Evolutionary conservation across 1,140 invertebrate genomes (phyloP).

Genomic region (Drosophila oshimai): DNA sequence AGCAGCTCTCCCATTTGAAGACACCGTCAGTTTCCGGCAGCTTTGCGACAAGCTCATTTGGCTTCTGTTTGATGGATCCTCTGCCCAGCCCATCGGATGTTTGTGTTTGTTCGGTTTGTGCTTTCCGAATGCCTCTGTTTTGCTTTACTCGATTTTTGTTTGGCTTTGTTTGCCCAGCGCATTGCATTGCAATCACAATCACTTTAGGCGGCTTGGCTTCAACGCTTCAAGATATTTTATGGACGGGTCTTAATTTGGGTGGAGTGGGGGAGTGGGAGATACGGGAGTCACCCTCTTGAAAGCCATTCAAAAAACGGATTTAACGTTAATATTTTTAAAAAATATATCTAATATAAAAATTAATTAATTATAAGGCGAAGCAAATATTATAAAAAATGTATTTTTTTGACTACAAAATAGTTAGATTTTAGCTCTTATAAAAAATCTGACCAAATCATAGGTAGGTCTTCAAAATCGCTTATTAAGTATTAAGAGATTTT

Average conservation of each 20-base stretch:
- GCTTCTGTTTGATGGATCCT: slow-evolving; percentile 68
- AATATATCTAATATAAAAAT: too few species aligned
- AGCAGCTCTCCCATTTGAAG: slow-evolving; percentile 49
- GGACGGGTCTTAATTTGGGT: background rate
- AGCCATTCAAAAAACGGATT: too few species aligned
- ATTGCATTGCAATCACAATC: slow-evolving; percentile 70
- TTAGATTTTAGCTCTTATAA: too few species aligned
- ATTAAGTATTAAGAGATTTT: too few species aligned
- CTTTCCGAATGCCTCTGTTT: slow-evolving; percentile 48
- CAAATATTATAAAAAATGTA: too few species aligned
- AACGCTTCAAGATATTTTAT: slow-evolving; percentile 14
- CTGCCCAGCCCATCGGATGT: slow-evolving; percentile 57
- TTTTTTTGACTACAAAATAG: too few species aligned
- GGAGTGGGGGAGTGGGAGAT: background rate
- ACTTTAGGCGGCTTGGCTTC: slow-evolving; percentile 54
- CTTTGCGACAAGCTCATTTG: slow-evolving; percentile 71
- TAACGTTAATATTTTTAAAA: background rate
- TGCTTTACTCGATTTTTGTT: slow-evolving; percentile 26
- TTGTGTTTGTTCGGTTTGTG: slow-evolving; percentile 63
- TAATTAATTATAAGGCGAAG: too few species aligned
- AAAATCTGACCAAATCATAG: too few species aligned
- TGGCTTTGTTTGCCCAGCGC: slow-evolving; percentile 54
- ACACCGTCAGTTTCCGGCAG: slow-evolving; percentile 54
- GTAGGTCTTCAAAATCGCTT: too few species aligned
- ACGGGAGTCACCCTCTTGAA: too few species aligned